A percentile compares a stretch with the other conserved stretches of the same genome.
phyloP scores from a whole-genome alignment of 2,797 vertebrate genomes.

The Periparus ater region DNA sequence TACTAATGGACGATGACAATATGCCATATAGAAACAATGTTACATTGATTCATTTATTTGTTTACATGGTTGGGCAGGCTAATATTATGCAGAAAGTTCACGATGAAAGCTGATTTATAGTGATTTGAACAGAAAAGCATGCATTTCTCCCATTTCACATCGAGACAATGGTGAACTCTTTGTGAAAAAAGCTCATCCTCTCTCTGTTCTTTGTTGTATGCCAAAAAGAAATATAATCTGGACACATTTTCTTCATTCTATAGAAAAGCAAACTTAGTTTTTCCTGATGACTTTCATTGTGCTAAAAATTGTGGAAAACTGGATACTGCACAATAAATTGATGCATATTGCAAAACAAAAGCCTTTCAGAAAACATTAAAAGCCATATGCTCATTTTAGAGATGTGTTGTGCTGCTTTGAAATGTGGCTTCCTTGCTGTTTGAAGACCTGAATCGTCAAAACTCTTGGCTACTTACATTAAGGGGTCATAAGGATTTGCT shows the following conservation, averaged over 20 bases:
- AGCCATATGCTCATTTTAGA: conserved; percentile 14
- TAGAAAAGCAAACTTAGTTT: background rate
- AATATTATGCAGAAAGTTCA: conserved; percentile 32
- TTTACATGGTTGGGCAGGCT: conserved; percentile 23
- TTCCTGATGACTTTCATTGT: conserved; percentile 1
- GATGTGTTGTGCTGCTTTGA: background rate
- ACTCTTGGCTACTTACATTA: background rate
- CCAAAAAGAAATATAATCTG: background rate
- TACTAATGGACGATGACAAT: conserved; percentile 37
- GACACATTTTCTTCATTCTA: background rate
- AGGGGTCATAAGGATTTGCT: background rate
- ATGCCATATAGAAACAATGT: conserved; percentile 34
- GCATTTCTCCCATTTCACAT: conserved; percentile 3
- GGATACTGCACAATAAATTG: background rate
- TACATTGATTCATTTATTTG: conserved; percentile 55
- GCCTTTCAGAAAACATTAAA: conserved; percentile 33
- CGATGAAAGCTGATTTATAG: background rate
- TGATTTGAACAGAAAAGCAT: conserved; percentile 11
- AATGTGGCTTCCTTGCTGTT: conserved; percentile 10
- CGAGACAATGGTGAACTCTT: background rate
- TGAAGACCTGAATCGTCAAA: background rate
- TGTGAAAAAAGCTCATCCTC: background rate
- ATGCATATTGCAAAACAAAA: conserved; percentile 18
- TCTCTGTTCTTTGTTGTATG: background rate
- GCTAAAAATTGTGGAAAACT: conserved; percentile 40